These are phyloP conservation scores for Ceryle rudis DNA, from an alignment of 2,797 vertebrate genomes.

Conservation along the genomic window DNA sequence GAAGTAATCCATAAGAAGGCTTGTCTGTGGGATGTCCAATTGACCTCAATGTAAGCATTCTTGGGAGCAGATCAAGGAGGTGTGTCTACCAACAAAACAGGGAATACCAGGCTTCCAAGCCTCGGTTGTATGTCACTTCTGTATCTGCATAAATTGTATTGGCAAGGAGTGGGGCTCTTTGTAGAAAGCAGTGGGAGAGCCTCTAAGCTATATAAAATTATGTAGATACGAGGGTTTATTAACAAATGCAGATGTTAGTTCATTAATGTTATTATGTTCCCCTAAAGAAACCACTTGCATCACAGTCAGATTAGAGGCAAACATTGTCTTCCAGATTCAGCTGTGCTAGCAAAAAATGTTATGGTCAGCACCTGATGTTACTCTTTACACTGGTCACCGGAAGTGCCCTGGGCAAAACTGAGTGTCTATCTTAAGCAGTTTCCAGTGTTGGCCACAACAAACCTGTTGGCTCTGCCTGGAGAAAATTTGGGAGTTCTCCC, in stretches of 20 bases:
- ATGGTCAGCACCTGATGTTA: background rate
- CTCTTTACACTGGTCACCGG: background rate
- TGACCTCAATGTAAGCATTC: background rate
- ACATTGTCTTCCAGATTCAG: background rate
- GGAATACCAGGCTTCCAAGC: background rate
- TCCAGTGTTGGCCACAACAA: background rate
- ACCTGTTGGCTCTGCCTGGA: background rate
- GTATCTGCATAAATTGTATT: background rate
- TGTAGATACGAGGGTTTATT: background rate
- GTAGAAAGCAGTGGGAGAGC: background rate
- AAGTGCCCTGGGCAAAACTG: background rate
- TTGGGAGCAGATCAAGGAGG: background rate
- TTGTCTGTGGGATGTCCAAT: background rate
- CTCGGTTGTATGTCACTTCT: background rate
- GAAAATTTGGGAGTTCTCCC: background rate
- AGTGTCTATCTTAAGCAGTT: background rate
- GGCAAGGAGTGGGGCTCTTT: background rate
- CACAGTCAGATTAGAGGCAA: background rate
- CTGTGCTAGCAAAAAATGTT: background rate
- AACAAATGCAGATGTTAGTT: background rate
- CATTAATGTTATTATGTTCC: background rate
- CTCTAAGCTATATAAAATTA: background rate
- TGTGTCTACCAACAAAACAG: background rate
- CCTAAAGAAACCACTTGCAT: background rate
- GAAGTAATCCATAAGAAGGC: background rate